Conservation (phyloP, 2,797 vertebrate genomes). For the Valencia hispanica region DNA sequence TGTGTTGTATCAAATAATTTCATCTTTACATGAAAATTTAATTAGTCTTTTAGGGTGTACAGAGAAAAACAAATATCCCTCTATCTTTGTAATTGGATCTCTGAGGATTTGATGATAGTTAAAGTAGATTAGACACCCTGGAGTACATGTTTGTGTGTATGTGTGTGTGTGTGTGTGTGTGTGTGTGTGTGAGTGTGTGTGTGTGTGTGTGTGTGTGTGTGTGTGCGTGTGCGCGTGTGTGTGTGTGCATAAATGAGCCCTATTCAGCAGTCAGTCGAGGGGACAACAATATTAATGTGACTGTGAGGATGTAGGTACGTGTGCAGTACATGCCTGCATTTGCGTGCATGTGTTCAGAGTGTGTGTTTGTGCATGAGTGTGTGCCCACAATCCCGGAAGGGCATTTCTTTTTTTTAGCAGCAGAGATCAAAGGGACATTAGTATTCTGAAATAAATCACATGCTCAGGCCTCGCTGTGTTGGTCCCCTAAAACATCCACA, state of each 20-base stretch:
- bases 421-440: constrained; percentile 81
- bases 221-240: constrained; percentile 31
- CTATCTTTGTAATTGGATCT: constrained; percentile 83
- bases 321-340: constrained; percentile 54
- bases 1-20: constrained; percentile 79
- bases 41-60: constrained; percentile 79
- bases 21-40: constrained; percentile 81
- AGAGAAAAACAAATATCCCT: constrained; percentile 79
- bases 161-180: constrained; percentile 26
- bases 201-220: constrained; percentile 25
- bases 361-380: constrained; percentile 22
- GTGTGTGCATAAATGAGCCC: constrained; percentile 58
- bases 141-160: constrained; percentile 44
- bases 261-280: constrained; percentile 53
- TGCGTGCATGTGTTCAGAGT: constrained; percentile 30
- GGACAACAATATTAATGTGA: constrained; percentile 64
- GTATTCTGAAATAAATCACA: constrained; percentile 82
- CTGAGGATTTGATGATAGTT: constrained; percentile 78
- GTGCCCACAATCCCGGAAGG: constrained; percentile 67
- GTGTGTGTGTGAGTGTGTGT: constrained; percentile 41
- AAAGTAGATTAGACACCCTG: constrained; percentile 77
- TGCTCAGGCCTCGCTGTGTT: constrained; percentile 68
- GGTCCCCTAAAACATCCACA: constrained; percentile 76
- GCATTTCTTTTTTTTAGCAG: constrained; percentile 67
- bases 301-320: constrained; percentile 12